Evolutionary conservation across 2,113 vertebrate genomes (phyloP), one percentile per base, ranked within the genome.

Genomic region (Ceuthmochares aereus): DNA sequence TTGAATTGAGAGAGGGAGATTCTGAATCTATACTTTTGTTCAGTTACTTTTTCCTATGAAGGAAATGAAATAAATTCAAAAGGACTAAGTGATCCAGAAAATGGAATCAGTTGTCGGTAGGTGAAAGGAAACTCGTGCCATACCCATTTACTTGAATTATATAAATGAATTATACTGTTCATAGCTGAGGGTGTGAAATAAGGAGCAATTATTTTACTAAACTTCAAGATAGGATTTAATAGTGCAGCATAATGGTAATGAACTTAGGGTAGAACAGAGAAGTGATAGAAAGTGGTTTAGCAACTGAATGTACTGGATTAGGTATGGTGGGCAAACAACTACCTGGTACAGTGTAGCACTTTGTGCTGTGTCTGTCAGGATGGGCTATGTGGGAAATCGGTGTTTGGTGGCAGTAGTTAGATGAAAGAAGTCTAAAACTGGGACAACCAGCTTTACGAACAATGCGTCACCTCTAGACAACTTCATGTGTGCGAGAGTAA

Each of bases 151-250:
- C 77, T 49, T 60, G 22, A 47, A 42, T 69, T 70, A 60, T 70
- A 9, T 78, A 26, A 77, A 25, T 54, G 5, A 87, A 43, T 82
- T 63, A 32, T 6, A 11, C 40, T 73, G 64, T 52, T 58, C 22
- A 5, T n/a, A 42, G 70, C 14, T 78, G 34, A 56, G 20, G 19
- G 3, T 59, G 4, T 56, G n/a, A 52, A 32, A 60, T 59, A 68
- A 81, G 36, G 32, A 92, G 25, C 15, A 54, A 37, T 97, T 90
- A 37, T 97, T 90, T 73, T 26, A 12, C 22, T 56, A 6, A 29
- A 59, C 20, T 84, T 88, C 19, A 73, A 64, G 42, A 14, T 16
- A 45, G 30, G 10, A 62, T 94, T 66, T 69, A 66, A 63, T 52
- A 62, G 13, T 17, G 36, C 14, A 47, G 12, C 10, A 16, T 26